Percentiles rank a stretch among this genome's conserved stretches.
These are phyloP conservation scores for Equus quagga DNA, from an alignment of 2,113 vertebrate species.

Conservation along the genomic window DNA sequence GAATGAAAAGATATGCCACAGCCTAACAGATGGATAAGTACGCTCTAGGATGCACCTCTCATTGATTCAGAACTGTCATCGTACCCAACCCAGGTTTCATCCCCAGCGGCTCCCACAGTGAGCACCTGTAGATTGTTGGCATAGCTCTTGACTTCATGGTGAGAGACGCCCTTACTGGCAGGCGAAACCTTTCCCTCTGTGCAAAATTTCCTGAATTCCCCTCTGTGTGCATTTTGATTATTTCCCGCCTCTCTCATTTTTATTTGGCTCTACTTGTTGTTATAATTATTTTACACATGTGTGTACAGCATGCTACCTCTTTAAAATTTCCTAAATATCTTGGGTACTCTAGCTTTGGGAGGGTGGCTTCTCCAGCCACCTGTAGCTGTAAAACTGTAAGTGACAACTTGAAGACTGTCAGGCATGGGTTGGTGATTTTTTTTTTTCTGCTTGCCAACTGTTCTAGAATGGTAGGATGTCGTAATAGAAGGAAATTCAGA, in stretches of 20 bases:
- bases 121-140: background rate
- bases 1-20: background rate
- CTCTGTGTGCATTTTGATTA: background rate
- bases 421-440: no score
- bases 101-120: background rate
- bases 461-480: background rate
- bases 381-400: background rate
- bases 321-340: background rate
- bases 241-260: background rate
- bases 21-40: constrained; percentile 50
- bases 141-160: background rate
- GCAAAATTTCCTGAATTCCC: constrained; percentile 5
- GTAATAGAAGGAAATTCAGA: background rate
- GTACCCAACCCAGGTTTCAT: background rate
- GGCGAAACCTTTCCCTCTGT: background rate
- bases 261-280: background rate
- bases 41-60: background rate
- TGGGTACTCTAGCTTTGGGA: background rate
- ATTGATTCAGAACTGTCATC: background rate
- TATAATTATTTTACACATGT: background rate
- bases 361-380: background rate
- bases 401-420: background rate
- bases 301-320: rapidly evolving
- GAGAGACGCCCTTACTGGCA: background rate
- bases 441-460: background rate